A percentile compares a stretch with the other conserved stretches of the same genome.
These are phyloP conservation scores for Nylanderia fulva DNA, from an alignment of 1,140 invertebrate genomes.

Conservation along the genomic window DNA sequence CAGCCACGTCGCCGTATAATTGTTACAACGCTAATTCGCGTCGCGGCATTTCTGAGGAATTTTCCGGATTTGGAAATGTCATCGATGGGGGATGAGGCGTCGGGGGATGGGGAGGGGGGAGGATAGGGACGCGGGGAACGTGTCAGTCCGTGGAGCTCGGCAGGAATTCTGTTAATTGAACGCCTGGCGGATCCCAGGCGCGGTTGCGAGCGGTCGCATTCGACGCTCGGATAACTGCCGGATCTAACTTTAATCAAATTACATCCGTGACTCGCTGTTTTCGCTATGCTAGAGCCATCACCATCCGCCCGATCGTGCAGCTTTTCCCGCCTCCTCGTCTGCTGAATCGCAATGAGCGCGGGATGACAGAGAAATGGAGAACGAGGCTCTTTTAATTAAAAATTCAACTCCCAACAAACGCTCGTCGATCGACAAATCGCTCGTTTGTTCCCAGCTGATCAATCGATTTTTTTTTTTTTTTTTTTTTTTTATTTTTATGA, in stretches of 20 bases:
- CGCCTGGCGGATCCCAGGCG: slow-evolving; percentile 61
- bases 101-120: neutral
- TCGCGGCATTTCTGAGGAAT: slow-evolving; percentile 29
- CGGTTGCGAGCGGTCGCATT: slow-evolving; percentile 71
- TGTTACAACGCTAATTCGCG: slow-evolving; percentile 15
- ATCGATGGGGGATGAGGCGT: slow-evolving; percentile 16
- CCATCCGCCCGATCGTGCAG: slow-evolving; percentile 35
- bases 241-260: slow-evolving; percentile 77
- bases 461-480: slow-evolving; percentile 23
- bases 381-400: slow-evolving; percentile 68
- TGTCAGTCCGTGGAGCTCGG: slow-evolving; percentile 61
- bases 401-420: slow-evolving; percentile 49
- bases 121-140: slow-evolving; percentile 47
- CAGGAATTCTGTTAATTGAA: slow-evolving; percentile 77
- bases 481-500: too few relatives aligned
- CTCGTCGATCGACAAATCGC: slow-evolving; percentile 24
- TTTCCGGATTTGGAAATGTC: slow-evolving; percentile 55
- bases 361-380: slow-evolving; percentile 40
- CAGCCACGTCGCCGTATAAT: neutral
- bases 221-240: slow-evolving; percentile 72
- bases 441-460: neutral
- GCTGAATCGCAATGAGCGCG: slow-evolving; percentile 7
- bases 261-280: slow-evolving; percentile 73
- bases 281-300: slow-evolving; percentile 46
- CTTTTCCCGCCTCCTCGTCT: neutral